Percentiles rank a stretch among this genome's conserved stretches.
Evolutionary conservation across 1,140 invertebrate species (phyloP).

Genomic region (Rhagoletis zephyria): DNA sequence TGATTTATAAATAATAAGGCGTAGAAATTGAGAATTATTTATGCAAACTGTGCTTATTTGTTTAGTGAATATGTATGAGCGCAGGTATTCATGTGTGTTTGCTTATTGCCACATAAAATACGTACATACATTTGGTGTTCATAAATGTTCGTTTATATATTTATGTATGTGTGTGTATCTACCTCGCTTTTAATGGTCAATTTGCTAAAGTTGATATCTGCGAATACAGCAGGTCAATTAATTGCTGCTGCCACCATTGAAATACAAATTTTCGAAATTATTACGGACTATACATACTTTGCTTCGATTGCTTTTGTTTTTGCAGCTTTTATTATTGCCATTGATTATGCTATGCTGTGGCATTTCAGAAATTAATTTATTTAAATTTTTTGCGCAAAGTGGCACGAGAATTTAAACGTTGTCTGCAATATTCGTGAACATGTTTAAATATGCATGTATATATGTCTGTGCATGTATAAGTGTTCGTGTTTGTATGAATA

Average conservation of each 20-base stretch:
- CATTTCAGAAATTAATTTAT: background rate
- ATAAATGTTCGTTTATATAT: background rate
- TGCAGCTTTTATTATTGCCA: background rate
- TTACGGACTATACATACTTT: background rate
- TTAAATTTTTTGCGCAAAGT: slow-evolving; percentile 1
- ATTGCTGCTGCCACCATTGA: background rate
- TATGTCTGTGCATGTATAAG: too few relatives aligned
- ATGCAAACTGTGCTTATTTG: background rate
- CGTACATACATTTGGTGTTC: too few relatives aligned
- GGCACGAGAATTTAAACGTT: background rate
- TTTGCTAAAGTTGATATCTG: background rate
- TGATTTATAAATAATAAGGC: slow-evolving; percentile 50
- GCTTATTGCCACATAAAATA: background rate
- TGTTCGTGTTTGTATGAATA: background rate
- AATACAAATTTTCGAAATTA: background rate
- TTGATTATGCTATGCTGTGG: background rate
- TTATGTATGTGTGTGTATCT: background rate
- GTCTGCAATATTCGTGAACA: background rate
- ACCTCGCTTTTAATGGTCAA: background rate
- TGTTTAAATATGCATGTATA: background rate
- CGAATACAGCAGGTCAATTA: background rate
- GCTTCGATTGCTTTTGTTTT: background rate
- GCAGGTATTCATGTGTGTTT: background rate
- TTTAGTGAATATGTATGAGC: background rate
- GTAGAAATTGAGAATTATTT: slow-evolving; percentile 7